Evolutionary conservation across 2,797 vertebrate genomes (phyloP), one percentile per base, ranked within the genome.

Genomic region (Podargus strigoides): DNA sequence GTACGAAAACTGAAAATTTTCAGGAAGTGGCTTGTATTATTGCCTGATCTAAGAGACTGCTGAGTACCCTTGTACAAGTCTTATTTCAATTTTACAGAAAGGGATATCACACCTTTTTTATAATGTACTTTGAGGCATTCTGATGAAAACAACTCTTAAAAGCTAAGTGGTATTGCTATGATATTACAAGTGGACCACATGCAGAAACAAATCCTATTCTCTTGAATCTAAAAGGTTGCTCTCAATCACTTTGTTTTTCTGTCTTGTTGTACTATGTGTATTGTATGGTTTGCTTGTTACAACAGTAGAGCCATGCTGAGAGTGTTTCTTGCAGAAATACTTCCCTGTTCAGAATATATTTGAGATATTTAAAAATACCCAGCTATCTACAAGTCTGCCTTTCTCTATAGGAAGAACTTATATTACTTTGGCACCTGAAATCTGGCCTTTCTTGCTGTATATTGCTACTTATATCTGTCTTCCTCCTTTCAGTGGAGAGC

Each of bases 141-240:
- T 84, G 34, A 84, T 78, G 90, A 68, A 88, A 90, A 87, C 63
- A 81, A 27, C 77, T 88, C 88, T 88, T 32, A 64, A 85, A 36
- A 94, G 66, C 49, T 79, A 81, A 94, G 84, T 68, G 62, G 32
- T 34, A 84, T 68, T 90, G 74, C 62, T 84, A 18, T 68, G 90
- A 42, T 90, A 75, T 72, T 81, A 93, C 58, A 88, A 96, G 73
- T 86, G 84, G 76, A 78, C 86, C 84, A 55, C 86, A 95, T 69
- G 86, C 86, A 92, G 95, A 55, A 95, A 86, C 34, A 90, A 88
- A 81, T 72, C 70, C 46, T 34, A 12, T 70, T 72, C 62, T 88
- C 36, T 86, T 62, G 77, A 81, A 68, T 88, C 84, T 72, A 36
- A 68, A 87, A 78, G 53, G 30, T 26, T 78, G 22, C 22, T 53